Evolutionary conservation across 2,888 invertebrate genomes (phyloP).

Genomic region (Drosophila colorata): DNA sequence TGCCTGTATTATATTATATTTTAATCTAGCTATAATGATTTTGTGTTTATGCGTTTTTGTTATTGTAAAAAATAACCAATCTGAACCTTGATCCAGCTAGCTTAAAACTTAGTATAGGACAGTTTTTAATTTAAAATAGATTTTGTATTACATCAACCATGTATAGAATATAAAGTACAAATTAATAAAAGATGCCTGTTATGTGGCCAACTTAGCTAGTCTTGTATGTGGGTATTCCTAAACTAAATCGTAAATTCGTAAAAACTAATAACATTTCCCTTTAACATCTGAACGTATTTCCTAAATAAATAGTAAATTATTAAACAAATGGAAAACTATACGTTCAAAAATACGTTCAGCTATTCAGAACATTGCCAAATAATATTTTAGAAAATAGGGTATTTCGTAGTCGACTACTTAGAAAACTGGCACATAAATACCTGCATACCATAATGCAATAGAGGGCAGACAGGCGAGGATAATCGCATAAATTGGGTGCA

Average conservation of each 20-base stretch:
- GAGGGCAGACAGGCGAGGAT: slow-evolving; percentile 47
- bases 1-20: not conserved
- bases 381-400: slow-evolving; percentile 5
- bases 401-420: slow-evolving; percentile 1
- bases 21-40: not conserved
- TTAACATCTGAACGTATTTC: too few species aligned
- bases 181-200: too few species aligned
- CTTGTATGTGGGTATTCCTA: too few species aligned
- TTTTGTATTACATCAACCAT: not conserved
- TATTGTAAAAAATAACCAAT: not conserved
- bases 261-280: too few species aligned
- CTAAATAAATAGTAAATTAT: not conserved
- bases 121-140: too few species aligned
- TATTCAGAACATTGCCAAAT: too few species aligned
- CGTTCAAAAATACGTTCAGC: too few species aligned
- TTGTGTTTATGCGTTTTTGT: not conserved
- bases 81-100: not conserved
- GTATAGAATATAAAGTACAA: too few species aligned
- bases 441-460: slow-evolving; percentile 25
- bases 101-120: too few species aligned
- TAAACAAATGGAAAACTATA: too few species aligned
- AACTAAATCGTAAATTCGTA: too few species aligned
- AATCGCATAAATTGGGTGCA: slow-evolving; percentile 51
- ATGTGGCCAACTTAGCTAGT: too few species aligned
- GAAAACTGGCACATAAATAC: slow-evolving; percentile 7